Evolutionary conservation across 2,113 vertebrate genomes (phyloP).

Genomic region (Malurus cyaneus): DNA sequence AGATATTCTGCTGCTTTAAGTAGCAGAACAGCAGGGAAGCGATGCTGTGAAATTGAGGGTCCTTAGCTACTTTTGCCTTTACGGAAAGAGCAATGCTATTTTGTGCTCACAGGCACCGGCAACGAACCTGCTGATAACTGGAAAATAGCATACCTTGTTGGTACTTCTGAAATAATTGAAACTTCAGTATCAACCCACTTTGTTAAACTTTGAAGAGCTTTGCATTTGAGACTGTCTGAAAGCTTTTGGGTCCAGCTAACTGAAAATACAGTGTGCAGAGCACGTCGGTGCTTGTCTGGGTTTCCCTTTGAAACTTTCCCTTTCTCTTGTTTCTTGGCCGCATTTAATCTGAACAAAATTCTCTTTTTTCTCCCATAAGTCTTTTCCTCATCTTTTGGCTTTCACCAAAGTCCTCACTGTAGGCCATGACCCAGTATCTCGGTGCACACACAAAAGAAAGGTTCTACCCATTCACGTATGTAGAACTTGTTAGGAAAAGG

Average conservation of each 20-base stretch:
- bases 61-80: background rate
- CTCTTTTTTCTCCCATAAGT: background rate
- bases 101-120: background rate
- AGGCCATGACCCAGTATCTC: background rate
- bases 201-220: background rate
- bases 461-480: background rate
- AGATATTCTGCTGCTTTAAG: background rate
- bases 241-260: background rate
- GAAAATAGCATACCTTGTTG: background rate
- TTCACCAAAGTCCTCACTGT: background rate
- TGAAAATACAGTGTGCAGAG: background rate
- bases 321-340: background rate
- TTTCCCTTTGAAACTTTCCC: background rate
- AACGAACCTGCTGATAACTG: background rate
- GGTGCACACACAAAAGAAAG: background rate
- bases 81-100: background rate
- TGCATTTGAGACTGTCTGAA: background rate
- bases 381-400: background rate
- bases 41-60: background rate
- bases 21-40: background rate
- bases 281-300: background rate
- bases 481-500: background rate
- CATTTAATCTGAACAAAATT: background rate
- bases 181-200: background rate
- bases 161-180: background rate